These are phyloP conservation scores for Yponomeuta malinellus DNA, from an alignment of 2,888 invertebrate genomes.

Conservation along the genomic window DNA sequence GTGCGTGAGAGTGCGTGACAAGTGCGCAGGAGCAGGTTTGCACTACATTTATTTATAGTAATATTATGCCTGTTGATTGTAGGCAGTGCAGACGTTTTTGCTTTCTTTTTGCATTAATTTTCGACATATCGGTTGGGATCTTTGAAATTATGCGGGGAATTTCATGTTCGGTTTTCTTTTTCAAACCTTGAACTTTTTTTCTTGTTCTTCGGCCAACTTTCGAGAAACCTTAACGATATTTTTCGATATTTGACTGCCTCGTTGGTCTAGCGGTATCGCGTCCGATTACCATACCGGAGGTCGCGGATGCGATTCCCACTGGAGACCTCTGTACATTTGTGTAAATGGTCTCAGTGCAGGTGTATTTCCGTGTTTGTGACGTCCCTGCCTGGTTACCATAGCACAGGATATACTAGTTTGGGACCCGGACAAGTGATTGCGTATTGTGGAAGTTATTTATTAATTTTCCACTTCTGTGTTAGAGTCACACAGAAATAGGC, in stretches of 20 bases:
- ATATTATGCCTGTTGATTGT: conserved; percentile 1
- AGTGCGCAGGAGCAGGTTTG: conserved; percentile 23
- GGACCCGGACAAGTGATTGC: too few species aligned
- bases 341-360: too few species aligned
- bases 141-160: conserved; percentile 8
- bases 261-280: not conserved
- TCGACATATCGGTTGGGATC: conserved; percentile 8
- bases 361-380: too few species aligned
- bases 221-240: not conserved
- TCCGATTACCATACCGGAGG: too few species aligned
- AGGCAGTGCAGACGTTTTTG: not conserved
- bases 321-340: too few species aligned
- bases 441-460: too few species aligned
- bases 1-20: conserved; percentile 47
- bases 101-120: conserved; percentile 7
- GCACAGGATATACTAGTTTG: too few species aligned
- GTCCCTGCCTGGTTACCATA: too few species aligned
- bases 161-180: not conserved
- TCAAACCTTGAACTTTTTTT: not conserved
- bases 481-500: too few species aligned
- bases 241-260: not conserved
- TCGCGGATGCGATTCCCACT: too few species aligned
- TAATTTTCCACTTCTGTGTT: not conserved
- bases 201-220: not conserved
- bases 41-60: conserved; percentile 30